Percentiles rank a stretch among this genome's conserved stretches.
phyloP scores from a whole-genome alignment of 2,797 vertebrate genomes.

The Coendou prehensilis region DNA sequence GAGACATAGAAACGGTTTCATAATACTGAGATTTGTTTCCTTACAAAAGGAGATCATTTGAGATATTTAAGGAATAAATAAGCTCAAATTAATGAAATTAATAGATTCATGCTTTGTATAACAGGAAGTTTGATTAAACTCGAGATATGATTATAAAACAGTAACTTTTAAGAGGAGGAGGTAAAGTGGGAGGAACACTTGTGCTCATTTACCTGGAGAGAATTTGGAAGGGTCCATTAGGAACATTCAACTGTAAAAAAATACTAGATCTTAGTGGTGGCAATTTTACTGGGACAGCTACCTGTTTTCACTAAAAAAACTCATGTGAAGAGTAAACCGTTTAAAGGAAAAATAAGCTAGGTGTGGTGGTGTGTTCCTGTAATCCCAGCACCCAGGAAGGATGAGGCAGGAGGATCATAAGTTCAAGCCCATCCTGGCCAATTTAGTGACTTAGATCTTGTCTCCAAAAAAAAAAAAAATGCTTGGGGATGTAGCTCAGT shows the following conservation, averaged over 20 bases:
- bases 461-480: background rate
- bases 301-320: background rate
- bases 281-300: background rate
- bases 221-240: constrained; percentile 4
- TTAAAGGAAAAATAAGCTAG: background rate
- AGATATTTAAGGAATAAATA: constrained; percentile 52
- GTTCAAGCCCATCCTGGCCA: background rate
- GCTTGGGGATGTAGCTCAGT: background rate
- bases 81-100: constrained; percentile 64
- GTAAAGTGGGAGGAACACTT: background rate
- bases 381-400: background rate
- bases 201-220: background rate
- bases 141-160: constrained; percentile 52
- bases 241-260: background rate
- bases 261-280: background rate
- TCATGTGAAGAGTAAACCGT: background rate
- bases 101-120: background rate
- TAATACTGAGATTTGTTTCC: constrained; percentile 47
- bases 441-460: background rate
- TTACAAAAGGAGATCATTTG: constrained; percentile 3
- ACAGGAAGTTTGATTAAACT: background rate
- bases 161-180: background rate
- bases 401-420: background rate
- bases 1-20: constrained; percentile 66
- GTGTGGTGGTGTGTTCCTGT: background rate